Evolutionary conservation across 2,113 vertebrate genomes (phyloP), one percentile per base, ranked within the genome.

Genomic region (Coreoperca whiteheadi): DNA sequence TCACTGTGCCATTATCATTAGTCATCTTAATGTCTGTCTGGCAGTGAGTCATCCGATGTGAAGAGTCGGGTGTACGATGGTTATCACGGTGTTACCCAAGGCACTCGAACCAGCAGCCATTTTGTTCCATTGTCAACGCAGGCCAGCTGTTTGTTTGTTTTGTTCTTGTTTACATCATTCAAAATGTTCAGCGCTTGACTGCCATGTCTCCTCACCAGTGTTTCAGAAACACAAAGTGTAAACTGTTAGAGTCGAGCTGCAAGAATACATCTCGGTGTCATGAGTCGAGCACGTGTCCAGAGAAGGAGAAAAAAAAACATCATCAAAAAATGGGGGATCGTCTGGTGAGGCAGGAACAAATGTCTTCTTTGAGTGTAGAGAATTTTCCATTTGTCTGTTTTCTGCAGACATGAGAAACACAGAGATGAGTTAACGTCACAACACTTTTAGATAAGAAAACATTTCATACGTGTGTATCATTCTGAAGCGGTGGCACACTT

Each of bases 111-210:
- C 87, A 86, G 87, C 92, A 87, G 84, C 88, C 87, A 88, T 91
- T 89, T 91, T 91, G 88, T 93, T 90, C 83, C 86, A 88, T 89
- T 93, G 91, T 92, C 88, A 90, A 80, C 79, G 88, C 92, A 87
- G 88, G 87, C 92, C 93, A 91, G 92, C 92, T 91, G 92, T 92
- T 91, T 91, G 92, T 92, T 91, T 34, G 39, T 72, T 48, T 46
- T 56, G 57, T 50, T 59, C 51, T 67, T 63, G 72, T 86, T 79
- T 82, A 78, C 20, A 4, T 84, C 54, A 30, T 75, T 80, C 20
- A 71, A 74, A 87, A 60, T 57, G 82, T 90, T 88, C 83, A 64
- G 60, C 59, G 4, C 79, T 89, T n/a, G 82, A 69, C 70, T 51
- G 6, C 85, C 66, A 16, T 6, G 41, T 81, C 74, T 79, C 68